Base-by-base conservation (phyloP, 2,888 invertebrate genomes). In the Smittia sp. region DNA sequence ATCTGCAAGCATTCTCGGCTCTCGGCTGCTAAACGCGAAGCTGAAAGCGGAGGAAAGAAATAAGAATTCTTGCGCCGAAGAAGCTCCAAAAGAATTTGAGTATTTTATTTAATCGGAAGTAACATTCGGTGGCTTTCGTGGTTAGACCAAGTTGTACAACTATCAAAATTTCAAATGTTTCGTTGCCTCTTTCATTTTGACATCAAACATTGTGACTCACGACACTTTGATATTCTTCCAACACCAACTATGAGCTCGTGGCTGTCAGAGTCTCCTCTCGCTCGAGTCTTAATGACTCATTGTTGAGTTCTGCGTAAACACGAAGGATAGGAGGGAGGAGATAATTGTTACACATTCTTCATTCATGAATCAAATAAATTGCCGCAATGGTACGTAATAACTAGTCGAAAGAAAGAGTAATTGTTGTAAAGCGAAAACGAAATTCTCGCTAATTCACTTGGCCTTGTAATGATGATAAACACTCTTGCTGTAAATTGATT, bases 321-420 rank as follows among this genome's bases (percentile, higher is more conserved):
- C 7, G 4, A 58, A 58, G n/a, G n/a, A n/a, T n/a, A n/a, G 18
- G 4, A 32, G 46, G 9, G 13, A n/a, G n/a, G n/a, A 24, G 27
- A 63, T 63, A 63, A 63, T 63, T 63, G 63, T 13, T 4, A 63
- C 25, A 63, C 25, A 63, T 63, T 63, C 25, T 63, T 27, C 24
- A 63, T 25, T 24, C 25, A 27, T 27, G 63, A 63, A 22, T 63
- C 27, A 27, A 63, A 22, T 22, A 22, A 24, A 58, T 9, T 58
- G 24, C 24, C 52, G 52, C n/a, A 15, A 15, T 46, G 52, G n/a
- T 11, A 15, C 2, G 18, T 18, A 15, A 46, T 18, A 20, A 58
- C 11, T 18, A 58, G 18, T 2, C 4, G 15, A 58, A 58, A 20
- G n/a, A 46, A 46, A 46, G 46, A 46, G 46, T 46, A 46, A 46